Evolutionary conservation across 1,140 invertebrate species (phyloP), one percentile per base, ranked within the genome.

Genomic region (Musca domestica): DNA sequence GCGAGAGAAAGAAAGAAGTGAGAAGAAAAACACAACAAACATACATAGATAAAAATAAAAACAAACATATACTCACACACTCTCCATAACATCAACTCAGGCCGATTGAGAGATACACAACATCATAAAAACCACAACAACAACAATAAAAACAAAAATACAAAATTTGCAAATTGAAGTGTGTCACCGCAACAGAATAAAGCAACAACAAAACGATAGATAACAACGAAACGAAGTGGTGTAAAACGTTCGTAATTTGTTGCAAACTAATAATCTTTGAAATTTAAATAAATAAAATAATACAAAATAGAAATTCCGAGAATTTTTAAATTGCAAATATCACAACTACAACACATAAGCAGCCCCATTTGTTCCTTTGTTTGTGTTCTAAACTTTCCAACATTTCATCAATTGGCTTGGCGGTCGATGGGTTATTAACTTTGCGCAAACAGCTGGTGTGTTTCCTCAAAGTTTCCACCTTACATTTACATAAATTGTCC

Each of bases 371-470:
- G n/a, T n/a, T n/a, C n/a, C 5, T 12, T 5, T 41, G 34, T 41
- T 5, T 41, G 34, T 2, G 34, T 41, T 41, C n/a, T n/a, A n/a
- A 41, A 41, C 34, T 10, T 41, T 41, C 34, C 34, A 41, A 41
- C n/a, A 41, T 41, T 10, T 9, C 34, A 41, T 10, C 27, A 30
- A 41, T 41, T 41, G n/a, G n/a, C n/a, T n/a, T n/a, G 34, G 27
- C 27, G 27, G 34, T 41, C 34, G 34, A 7, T 41, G 34, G 34
- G 34, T 41, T 41, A 41, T 41, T 27, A 27, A 54, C 23, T 56
- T 56, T 56, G 23, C 52, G 25, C 22, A 56, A 56, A 56, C 23
- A 54, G 25, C 52, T 25, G 52, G 52, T 27, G 22, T 56, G 10
- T 41, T 41, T 41, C 23, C 20, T 4, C 22, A 56, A 56, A 25